phyloP scores from a whole-genome alignment of 1,140 invertebrate species.

The Drosophila baimaii region DNA sequence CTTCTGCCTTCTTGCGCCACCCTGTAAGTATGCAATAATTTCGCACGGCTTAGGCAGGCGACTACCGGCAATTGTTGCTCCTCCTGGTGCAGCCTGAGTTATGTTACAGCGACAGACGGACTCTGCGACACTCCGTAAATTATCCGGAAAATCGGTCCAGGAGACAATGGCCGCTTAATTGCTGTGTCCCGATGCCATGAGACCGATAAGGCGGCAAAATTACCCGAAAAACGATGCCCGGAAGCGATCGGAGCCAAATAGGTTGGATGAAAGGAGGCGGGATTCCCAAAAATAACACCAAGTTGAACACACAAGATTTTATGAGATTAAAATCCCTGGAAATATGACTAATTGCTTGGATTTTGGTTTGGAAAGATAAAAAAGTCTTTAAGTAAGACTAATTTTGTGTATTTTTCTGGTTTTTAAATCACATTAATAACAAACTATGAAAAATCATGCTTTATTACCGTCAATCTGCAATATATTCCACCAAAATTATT shows the following conservation, averaged over 20 bases:
- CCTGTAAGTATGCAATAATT: conserved; percentile 62
- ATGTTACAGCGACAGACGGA: conserved; percentile 53
- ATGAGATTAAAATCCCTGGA: background rate
- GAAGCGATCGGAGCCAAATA: conserved; percentile 31
- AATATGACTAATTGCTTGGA: background rate
- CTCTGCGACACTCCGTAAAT: conserved; percentile 77
- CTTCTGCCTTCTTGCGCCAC: background rate
- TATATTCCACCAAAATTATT: background rate
- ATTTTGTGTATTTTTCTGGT: background rate
- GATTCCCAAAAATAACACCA: conserved; percentile 16
- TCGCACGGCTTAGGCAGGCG: conserved; percentile 46
- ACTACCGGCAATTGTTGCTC: conserved; percentile 55
- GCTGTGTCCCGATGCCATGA: conserved; percentile 61
- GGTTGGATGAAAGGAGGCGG: conserved; percentile 1
- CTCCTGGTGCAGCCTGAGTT: conserved; percentile 41
- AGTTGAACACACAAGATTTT: background rate
- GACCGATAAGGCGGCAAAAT: conserved; percentile 55
- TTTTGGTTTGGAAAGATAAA: background rate
- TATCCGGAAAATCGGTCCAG: conserved; percentile 35
- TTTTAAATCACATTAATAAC: background rate
- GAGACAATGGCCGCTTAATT: conserved; percentile 62
- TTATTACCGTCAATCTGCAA: no score
- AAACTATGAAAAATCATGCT: no score
- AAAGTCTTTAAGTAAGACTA: background rate
- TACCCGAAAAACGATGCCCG: conserved; percentile 22